Evolutionary conservation across 2,888 invertebrate genomes (phyloP).

Genomic region (Caenorhabditis uteleia): DNA sequence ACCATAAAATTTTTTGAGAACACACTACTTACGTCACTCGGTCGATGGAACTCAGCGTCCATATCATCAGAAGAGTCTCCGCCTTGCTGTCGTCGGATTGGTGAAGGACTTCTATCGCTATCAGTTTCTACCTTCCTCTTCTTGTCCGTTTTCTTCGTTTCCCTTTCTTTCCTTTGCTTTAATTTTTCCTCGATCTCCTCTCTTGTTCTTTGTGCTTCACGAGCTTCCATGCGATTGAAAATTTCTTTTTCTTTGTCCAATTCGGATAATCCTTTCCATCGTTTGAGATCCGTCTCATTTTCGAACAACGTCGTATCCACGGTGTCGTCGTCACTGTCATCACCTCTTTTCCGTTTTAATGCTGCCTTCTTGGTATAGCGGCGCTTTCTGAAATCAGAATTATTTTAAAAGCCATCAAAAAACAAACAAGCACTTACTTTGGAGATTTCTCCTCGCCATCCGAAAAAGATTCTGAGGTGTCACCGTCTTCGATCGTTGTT

Average conservation of each 20-base stretch:
- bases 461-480: slow-evolving; percentile 25
- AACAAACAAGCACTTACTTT: background rate
- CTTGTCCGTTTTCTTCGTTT: slow-evolving; percentile 28
- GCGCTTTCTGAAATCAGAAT: slow-evolving; percentile 13
- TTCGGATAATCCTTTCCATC: slow-evolving; percentile 89
- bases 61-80: slow-evolving; percentile 30
- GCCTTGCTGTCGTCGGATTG: background rate
- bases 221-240: slow-evolving; percentile 91
- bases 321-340: slow-evolving; percentile 10
- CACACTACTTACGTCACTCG: slow-evolving; percentile 37
- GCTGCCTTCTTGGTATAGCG: slow-evolving; percentile 17
- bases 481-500: slow-evolving; percentile 7
- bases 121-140: slow-evolving; percentile 75
- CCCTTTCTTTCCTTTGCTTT: slow-evolving; percentile 26
- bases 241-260: slow-evolving; percentile 96
- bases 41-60: slow-evolving; percentile 45
- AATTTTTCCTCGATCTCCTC: slow-evolving; percentile 38
- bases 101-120: slow-evolving; percentile 71
- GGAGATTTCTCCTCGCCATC: slow-evolving; percentile 9
- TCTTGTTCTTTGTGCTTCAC: slow-evolving; percentile 84
- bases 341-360: background rate
- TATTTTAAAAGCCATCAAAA: background rate
- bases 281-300: slow-evolving; percentile 88
- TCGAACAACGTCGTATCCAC: slow-evolving; percentile 79
- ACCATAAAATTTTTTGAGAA: background rate